phyloP scores from a whole-genome alignment of 2,888 invertebrate genomes.

The Gastracanthus pulcherrimus region DNA sequence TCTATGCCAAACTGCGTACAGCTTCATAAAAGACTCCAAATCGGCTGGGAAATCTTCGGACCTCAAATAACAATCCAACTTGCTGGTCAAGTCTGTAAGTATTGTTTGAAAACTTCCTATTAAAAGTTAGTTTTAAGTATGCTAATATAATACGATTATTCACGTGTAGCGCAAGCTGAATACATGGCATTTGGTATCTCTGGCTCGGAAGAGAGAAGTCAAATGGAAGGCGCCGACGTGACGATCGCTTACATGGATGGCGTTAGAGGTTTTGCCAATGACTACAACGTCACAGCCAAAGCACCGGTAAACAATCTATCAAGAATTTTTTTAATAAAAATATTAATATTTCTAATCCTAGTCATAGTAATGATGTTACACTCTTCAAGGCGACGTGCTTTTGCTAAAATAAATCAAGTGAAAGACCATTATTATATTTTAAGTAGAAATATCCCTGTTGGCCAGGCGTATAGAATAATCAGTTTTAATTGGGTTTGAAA shows the following conservation, averaged over 20 bases:
- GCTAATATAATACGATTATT: not conserved
- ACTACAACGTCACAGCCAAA: conserved; percentile 91
- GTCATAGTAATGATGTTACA: too few relatives aligned
- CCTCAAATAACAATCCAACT: conserved; percentile 91
- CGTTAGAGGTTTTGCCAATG: conserved; percentile 85
- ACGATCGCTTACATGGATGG: conserved; percentile 87
- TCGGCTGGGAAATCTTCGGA: conserved; percentile 95
- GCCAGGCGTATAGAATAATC: too few relatives aligned
- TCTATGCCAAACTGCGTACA: conserved; percentile 90
- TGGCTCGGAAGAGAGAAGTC: conserved; percentile 84
- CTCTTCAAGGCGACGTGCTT: too few relatives aligned
- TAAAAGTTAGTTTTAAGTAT: not conserved
- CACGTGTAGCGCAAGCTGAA: conserved; percentile 82
- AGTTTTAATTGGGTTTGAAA: not conserved
- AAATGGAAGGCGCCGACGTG: conserved; percentile 92
- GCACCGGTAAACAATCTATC: conserved; percentile 85
- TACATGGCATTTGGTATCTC: conserved; percentile 95
- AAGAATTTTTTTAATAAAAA: too few relatives aligned
- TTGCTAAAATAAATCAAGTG: too few relatives aligned
- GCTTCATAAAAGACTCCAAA: conserved; percentile 89
- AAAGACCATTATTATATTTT: too few relatives aligned
- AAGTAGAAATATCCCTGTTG: too few relatives aligned
- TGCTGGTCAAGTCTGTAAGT: conserved; percentile 84
- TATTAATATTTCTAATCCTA: too few relatives aligned
- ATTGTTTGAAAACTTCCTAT: too few relatives aligned